Conservation (phyloP, 2,888 invertebrate species). For the Eueremaeus valkanovi region DNA sequence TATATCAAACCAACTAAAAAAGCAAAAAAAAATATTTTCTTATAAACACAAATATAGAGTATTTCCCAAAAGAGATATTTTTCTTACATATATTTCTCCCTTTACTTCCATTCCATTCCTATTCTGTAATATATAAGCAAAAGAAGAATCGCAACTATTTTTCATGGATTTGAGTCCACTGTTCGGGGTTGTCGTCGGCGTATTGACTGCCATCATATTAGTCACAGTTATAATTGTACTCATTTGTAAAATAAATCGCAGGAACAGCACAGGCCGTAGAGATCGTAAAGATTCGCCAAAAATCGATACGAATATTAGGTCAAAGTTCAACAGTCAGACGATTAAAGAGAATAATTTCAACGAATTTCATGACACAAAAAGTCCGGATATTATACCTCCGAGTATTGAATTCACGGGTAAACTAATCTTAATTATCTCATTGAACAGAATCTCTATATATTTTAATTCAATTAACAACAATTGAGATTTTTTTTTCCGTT, state of each 20-base stretch:
- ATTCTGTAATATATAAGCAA: not conserved
- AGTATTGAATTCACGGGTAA: conserved; percentile 30
- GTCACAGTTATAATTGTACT: conserved; percentile 4
- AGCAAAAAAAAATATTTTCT: not conserved
- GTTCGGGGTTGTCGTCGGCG: not conserved
- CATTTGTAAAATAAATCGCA: conserved; percentile 27
- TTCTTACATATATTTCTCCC: not conserved
- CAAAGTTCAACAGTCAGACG: conserved; percentile 1
- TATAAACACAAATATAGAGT: not conserved
- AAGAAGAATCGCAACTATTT: conserved; percentile 13
- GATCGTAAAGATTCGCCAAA: not conserved
- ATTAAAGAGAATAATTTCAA: conserved; percentile 15
- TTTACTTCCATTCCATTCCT: not conserved
- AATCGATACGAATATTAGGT: not conserved
- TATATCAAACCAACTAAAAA: not conserved
- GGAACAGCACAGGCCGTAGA: not conserved
- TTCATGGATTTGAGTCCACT: conserved; percentile 11
- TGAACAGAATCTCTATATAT: not conserved
- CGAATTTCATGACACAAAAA: conserved; percentile 19
- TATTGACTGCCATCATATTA: conserved; percentile 2
- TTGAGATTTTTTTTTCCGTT: not conserved
- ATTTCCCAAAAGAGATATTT: conserved; percentile 22
- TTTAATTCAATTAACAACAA: not conserved
- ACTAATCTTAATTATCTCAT: not conserved
- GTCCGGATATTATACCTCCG: conserved; percentile 30